Percentiles rank a stretch among this genome's conserved stretches.
These are phyloP conservation scores for Ptilorrhoa leucosticta DNA, from an alignment of 2,113 vertebrate genomes.

Conservation along the genomic window DNA sequence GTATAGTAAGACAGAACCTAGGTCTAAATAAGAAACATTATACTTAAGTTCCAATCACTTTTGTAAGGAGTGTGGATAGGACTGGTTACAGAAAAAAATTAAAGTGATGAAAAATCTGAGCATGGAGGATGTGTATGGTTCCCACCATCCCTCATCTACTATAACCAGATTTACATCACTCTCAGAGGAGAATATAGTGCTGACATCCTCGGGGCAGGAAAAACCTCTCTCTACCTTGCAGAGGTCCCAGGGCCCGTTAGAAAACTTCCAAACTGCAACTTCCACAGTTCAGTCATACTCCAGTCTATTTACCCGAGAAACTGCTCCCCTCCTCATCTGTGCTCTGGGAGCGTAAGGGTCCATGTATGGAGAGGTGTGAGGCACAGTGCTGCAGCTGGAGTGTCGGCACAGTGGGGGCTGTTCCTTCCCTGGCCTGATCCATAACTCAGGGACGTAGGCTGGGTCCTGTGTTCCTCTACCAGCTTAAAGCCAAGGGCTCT, in stretches of 20 bases:
- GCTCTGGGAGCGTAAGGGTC: neutral
- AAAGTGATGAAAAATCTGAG: neutral
- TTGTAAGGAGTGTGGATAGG: neutral
- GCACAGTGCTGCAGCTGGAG: fast-evolving
- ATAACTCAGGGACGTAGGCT: fast-evolving
- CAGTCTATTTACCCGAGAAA: neutral
- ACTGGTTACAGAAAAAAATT: neutral
- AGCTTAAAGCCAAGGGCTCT: neutral
- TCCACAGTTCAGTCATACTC: neutral
- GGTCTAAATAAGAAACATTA: neutral
- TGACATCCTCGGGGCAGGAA: neutral
- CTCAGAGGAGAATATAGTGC: neutral
- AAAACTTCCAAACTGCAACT: neutral
- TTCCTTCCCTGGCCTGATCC: neutral
- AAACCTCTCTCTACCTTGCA: neutral
- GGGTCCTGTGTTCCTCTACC: neutral
- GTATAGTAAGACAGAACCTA: neutral
- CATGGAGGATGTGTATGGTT: neutral
- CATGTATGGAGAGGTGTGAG: fast-evolving
- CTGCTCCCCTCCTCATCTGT: neutral
- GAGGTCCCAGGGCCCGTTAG: neutral
- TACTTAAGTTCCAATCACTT: neutral
- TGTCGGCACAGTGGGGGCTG: neutral
- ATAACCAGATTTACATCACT: neutral
- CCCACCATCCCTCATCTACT: neutral